Evolutionary conservation across 37 sponge, comb jelly and placozoan genomes (phyloP).

Genomic region (Tethya wilhelma): DNA sequence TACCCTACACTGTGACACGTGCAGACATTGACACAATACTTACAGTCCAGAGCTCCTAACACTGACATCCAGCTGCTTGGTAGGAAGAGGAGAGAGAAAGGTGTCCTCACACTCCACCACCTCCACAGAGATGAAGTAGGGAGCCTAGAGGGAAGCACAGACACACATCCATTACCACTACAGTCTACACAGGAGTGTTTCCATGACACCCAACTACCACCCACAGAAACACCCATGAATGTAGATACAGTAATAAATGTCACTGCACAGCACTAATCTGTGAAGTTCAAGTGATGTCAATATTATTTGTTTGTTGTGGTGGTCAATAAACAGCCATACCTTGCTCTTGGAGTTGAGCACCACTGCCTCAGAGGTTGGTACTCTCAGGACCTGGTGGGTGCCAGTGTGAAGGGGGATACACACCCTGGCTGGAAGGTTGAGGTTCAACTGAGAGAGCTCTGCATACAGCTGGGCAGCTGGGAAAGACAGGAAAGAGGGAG

Average conservation of each 20-base stretch:
- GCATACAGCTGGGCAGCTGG: conserved; percentile 89
- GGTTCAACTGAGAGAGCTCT: conserved; percentile 90
- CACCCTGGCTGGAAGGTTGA: conserved; percentile 95
- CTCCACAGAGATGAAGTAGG: conserved; percentile 87
- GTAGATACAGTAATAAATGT: background rate
- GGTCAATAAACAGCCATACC: conserved; percentile 45
- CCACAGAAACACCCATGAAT: background rate
- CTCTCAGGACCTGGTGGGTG: conserved; percentile 82
- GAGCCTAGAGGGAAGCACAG: conserved; percentile 83
- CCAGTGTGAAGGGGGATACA: conserved; percentile 69
- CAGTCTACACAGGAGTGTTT: no score
- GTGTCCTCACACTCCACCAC: conserved; percentile 78
- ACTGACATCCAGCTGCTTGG: conserved; percentile 68
- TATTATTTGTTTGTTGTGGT: no score
- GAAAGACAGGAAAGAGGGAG: no score
- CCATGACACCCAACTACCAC: no score
- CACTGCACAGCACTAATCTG: no score
- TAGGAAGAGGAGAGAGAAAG: conserved; percentile 77
- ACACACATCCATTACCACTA: no score
- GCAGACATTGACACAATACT: conserved; percentile 17
- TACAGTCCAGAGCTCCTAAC: conserved; percentile 53
- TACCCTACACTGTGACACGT: background rate
- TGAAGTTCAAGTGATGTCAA: no score
- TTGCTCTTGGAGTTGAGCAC: conserved; percentile 95
- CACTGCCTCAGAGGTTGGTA: conserved; percentile 89